phyloP scores from a whole-genome alignment of 2,113 vertebrate genomes.

The Clarias magur region DNA sequence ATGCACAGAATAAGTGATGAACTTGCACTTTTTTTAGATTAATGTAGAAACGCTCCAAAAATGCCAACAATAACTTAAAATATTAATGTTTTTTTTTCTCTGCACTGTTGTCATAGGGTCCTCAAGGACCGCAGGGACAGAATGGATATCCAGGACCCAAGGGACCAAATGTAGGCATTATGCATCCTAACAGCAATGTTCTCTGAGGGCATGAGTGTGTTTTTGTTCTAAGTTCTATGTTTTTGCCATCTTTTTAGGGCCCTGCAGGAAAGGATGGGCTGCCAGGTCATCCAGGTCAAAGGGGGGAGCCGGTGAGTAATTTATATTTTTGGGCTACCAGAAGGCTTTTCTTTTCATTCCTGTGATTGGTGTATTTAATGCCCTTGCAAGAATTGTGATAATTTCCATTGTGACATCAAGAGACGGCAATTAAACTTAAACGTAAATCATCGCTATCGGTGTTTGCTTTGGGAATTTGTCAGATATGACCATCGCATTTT shows the following conservation, averaged over 20 bases:
- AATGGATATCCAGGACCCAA: conserved; percentile 81
- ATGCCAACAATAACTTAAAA: neutral
- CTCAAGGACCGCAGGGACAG: conserved; percentile 81
- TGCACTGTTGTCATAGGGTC: conserved; percentile 74
- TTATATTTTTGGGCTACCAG: neutral
- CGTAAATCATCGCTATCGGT: neutral
- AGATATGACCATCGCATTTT: conserved; percentile 15
- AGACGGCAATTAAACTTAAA: neutral
- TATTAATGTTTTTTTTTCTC: neutral
- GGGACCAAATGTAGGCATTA: conserved; percentile 83
- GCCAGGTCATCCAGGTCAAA: conserved; percentile 87
- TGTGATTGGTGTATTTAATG: too few relatives aligned
- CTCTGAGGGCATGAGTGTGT: neutral
- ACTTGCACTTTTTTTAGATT: neutral
- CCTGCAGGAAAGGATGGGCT: conserved; percentile 84
- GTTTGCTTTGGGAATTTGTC: conserved; percentile 4
- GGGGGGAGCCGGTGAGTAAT: conserved; percentile 83
- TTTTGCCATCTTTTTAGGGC: conserved; percentile 68
- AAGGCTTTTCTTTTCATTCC: neutral
- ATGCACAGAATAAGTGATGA: neutral
- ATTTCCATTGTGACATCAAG: neutral
- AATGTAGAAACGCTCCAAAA: conserved; percentile 9
- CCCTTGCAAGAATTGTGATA: neutral
- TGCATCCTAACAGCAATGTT: neutral
- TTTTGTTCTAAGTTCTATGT: neutral